Evolutionary conservation across 2,113 vertebrate species (phyloP).

Genomic region (Circaetus cinerascens): DNA sequence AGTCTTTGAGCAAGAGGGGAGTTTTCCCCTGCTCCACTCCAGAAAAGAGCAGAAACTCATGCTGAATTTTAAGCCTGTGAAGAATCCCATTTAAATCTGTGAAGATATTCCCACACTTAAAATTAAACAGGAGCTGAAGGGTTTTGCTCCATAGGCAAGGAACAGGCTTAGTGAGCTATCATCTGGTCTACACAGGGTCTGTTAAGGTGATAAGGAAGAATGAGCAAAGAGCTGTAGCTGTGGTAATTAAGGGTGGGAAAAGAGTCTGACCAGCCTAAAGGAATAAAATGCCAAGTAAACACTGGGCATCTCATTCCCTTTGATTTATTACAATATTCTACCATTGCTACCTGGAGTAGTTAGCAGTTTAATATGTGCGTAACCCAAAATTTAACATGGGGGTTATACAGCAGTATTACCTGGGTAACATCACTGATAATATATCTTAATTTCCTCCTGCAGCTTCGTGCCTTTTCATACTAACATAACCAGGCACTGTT

Average conservation of each 20-base stretch:
- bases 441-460: background rate
- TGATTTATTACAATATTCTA: background rate
- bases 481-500: background rate
- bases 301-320: background rate
- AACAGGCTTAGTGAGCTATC: background rate
- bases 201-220: background rate
- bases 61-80: background rate
- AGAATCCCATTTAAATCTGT: background rate
- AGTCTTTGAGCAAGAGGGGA: background rate
- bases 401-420: background rate
- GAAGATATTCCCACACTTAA: background rate
- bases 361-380: background rate
- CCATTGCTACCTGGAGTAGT: background rate
- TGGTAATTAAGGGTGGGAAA: background rate
- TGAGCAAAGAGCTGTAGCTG: background rate
- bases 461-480: background rate
- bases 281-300: background rate
- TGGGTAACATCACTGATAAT: background rate
- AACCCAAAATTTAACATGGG: background rate
- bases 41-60: background rate
- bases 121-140: background rate
- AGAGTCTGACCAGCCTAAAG: background rate
- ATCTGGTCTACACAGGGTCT: background rate
- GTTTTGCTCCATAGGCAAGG: background rate
- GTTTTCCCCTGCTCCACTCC: background rate